A percentile compares a stretch with the other conserved stretches of the same genome.
Conservation (phyloP, 2,888 invertebrate genomes). For the Cenopis cana region DNA sequence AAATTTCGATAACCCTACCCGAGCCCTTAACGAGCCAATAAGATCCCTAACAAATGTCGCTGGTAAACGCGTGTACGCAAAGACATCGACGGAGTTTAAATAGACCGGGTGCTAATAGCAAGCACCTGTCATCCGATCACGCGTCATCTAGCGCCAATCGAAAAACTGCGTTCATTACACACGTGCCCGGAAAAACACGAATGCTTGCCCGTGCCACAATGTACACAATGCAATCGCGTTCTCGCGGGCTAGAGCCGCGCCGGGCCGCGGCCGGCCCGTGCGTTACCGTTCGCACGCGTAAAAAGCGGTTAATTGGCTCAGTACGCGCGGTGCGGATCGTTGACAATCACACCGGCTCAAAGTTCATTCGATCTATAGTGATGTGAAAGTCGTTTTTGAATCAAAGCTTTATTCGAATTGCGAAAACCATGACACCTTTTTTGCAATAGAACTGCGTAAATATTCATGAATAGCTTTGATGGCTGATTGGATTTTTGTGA, state of each 20-base stretch:
- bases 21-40: no score
- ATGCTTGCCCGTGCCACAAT: constrained; percentile 41
- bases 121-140: background rate
- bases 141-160: constrained; percentile 18
- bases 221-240: constrained; percentile 43
- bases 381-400: constrained; percentile 45
- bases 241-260: constrained; percentile 45
- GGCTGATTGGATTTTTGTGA: constrained; percentile 21
- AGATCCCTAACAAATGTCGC: background rate
- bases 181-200: constrained; percentile 28
- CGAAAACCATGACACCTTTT: constrained; percentile 8
- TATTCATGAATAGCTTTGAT: constrained; percentile 7
- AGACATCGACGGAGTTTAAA: background rate
- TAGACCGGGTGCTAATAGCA: background rate
- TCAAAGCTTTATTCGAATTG: constrained; percentile 16
- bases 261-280: constrained; percentile 46
- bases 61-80: background rate
- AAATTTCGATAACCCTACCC: no score
- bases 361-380: constrained; percentile 63
- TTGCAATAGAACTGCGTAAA: constrained; percentile 14
- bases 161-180: constrained; percentile 21
- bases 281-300: constrained; percentile 68
- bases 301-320: constrained; percentile 81
- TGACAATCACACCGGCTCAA: constrained; percentile 71
- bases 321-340: constrained; percentile 71